A percentile compares a stretch with the other conserved stretches of the same genome.
Conservation (phyloP, 2,888 invertebrate genomes). For the Macaria notata region DNA sequence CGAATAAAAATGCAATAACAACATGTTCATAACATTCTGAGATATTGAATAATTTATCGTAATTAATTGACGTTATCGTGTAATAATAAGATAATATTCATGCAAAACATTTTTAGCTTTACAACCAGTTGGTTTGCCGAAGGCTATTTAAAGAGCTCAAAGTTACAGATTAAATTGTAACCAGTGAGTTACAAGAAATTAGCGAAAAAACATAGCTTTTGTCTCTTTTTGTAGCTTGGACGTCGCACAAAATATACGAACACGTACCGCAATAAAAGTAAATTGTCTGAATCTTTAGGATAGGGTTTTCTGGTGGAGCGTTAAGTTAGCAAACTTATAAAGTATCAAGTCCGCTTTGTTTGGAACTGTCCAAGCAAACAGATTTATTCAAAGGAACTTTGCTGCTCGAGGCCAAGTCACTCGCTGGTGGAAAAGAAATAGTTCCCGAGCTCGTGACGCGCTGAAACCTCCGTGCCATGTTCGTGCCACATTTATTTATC, state of each 20-base stretch:
- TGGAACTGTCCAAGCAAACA: conserved; percentile 25
- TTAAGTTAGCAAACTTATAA: conserved; percentile 19
- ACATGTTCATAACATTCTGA: conserved; percentile 8
- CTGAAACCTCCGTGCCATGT: conserved; percentile 31
- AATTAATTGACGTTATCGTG: conserved; percentile 4
- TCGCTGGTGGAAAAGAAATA: conserved; percentile 29
- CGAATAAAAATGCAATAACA: conserved; percentile 15
- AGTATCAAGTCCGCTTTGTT: conserved; percentile 39
- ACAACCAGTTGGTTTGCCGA: conserved; percentile 22
- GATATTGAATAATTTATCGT: conserved; percentile 19
- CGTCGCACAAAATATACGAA: too few relatives aligned
- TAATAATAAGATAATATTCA: conserved; percentile 26
- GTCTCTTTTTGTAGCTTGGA: too few relatives aligned
- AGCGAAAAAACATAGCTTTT: too few relatives aligned
- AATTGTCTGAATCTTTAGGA: neutral
- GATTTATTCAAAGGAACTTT: conserved; percentile 41
- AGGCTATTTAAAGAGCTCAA: conserved; percentile 8
- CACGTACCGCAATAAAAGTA: conserved; percentile 9
- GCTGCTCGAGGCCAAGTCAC: conserved; percentile 40
- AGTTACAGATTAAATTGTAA: conserved; percentile 11
- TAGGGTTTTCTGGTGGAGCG: neutral
- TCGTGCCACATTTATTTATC: conserved; percentile 18
- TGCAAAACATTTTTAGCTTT: conserved; percentile 17
- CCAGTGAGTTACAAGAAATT: too few relatives aligned
- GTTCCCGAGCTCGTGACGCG: conserved; percentile 29